Evolutionary conservation across 2,113 vertebrate genomes (phyloP).

Genomic region (Cygnus atratus): DNA sequence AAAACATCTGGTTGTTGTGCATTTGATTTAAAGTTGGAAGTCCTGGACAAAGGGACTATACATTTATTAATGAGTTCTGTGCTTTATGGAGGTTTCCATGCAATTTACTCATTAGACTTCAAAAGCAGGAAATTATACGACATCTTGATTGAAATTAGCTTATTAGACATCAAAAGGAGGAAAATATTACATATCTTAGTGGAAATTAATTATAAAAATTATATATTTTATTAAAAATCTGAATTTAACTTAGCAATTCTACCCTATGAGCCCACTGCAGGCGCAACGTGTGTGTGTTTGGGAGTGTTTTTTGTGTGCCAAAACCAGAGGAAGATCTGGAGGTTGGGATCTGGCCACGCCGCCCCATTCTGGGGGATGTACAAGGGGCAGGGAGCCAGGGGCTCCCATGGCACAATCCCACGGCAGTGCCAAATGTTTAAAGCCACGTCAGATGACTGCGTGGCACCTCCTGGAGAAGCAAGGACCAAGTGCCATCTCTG

Average conservation of each 20-base stretch:
- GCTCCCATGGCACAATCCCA: background rate
- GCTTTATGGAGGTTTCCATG: slow-evolving; percentile 60
- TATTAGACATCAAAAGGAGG: slow-evolving; percentile 35
- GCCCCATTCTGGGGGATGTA: background rate
- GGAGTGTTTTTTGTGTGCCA: fast-evolving
- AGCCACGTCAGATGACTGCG: fast-evolving
- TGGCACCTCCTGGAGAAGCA: background rate
- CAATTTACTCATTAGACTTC: slow-evolving; percentile 51
- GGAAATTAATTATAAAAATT: background rate
- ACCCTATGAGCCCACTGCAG: background rate
- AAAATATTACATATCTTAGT: background rate
- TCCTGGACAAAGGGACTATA: slow-evolving; percentile 57
- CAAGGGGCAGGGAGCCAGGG: background rate
- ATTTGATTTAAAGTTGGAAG: slow-evolving; percentile 78
- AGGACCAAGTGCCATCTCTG: background rate
- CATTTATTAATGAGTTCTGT: slow-evolving; percentile 68
- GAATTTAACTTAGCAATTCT: background rate
- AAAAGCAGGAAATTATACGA: slow-evolving; percentile 13
- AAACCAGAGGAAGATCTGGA: background rate
- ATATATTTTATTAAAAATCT: background rate
- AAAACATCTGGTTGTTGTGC: slow-evolving; percentile 79
- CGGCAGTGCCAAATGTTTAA: fast-evolving
- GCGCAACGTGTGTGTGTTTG: background rate
- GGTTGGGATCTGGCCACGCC: background rate
- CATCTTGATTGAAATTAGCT: slow-evolving; percentile 21